phyloP scores from a whole-genome alignment of 2,797 vertebrate genomes.

The Mycteria americana region DNA sequence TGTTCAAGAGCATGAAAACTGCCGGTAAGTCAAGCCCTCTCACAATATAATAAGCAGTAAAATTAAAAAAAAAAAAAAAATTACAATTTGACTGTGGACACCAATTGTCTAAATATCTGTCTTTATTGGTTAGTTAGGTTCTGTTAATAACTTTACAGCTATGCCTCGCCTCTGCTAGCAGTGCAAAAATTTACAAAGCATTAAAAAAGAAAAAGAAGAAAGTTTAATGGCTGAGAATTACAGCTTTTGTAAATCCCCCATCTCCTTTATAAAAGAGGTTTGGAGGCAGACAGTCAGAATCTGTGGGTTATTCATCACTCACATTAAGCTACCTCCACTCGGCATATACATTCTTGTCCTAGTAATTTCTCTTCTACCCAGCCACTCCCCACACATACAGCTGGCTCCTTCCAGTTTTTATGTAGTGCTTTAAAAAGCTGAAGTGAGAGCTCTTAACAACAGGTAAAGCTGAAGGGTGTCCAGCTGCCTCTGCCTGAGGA shows the following conservation, averaged over 20 bases:
- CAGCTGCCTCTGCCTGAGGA: conserved; percentile 14
- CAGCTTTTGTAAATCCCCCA: neutral
- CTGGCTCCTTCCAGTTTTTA: neutral
- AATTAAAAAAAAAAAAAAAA: neutral
- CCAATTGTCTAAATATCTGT: neutral
- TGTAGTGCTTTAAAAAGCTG: neutral
- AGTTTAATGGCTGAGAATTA: neutral
- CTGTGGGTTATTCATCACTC: neutral
- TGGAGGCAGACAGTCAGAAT: neutral
- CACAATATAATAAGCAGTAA: neutral
- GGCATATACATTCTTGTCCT: neutral
- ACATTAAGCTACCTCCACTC: neutral
- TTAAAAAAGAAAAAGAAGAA: neutral
- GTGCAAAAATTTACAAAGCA: neutral
- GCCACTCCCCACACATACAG: neutral
- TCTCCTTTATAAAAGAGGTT: neutral
- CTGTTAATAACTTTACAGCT: neutral
- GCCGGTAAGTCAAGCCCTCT: neutral
- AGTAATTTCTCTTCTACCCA: neutral
- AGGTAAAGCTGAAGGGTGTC: conserved; percentile 22
- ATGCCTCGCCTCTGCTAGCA: neutral
- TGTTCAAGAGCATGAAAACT: neutral
- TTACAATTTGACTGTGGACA: neutral
- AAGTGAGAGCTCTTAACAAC: neutral
- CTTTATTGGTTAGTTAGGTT: neutral